These are phyloP conservation scores for Eurytoma californica DNA, from an alignment of 2,888 invertebrate species.

Conservation along the genomic window DNA sequence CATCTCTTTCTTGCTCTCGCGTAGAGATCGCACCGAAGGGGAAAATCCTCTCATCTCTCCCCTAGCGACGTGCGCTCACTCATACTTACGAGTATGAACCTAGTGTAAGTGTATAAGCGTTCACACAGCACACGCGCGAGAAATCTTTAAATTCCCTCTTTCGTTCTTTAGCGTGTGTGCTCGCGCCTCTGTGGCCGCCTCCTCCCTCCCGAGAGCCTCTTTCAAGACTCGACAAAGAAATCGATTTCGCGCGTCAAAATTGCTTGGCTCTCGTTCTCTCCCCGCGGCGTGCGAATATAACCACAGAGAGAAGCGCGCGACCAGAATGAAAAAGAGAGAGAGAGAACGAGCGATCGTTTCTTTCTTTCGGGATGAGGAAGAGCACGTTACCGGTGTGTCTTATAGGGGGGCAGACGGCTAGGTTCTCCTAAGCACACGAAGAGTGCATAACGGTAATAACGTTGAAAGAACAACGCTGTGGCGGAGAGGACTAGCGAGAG, in stretches of 20 bases:
- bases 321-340: background rate
- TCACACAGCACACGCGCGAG: slow-evolving; percentile 33
- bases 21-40: background rate
- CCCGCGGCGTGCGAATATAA: background rate
- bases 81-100: slow-evolving; percentile 6
- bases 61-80: slow-evolving; percentile 1
- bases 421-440: background rate
- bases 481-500: background rate
- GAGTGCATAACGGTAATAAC: slow-evolving; percentile 47
- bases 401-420: background rate
- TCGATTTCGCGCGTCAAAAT: slow-evolving; percentile 57
- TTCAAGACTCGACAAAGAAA: slow-evolving; percentile 57
- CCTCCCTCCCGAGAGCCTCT: slow-evolving; percentile 38
- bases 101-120: background rate
- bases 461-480: slow-evolving; percentile 39
- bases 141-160: slow-evolving; percentile 55
- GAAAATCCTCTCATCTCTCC: slow-evolving; percentile 28
- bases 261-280: slow-evolving; percentile 36
- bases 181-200: background rate
- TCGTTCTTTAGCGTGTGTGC: slow-evolving; percentile 22
- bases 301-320: slow-evolving; percentile 5
- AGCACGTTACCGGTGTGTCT: slow-evolving; percentile 21
- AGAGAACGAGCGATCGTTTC: slow-evolving; percentile 17
- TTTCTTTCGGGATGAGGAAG: slow-evolving; percentile 34
- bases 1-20: slow-evolving; percentile 17